Evolutionary conservation across 2,797 vertebrate species (phyloP), one percentile per base, ranked within the genome.

Genomic region (Clarias pachynema): DNA sequence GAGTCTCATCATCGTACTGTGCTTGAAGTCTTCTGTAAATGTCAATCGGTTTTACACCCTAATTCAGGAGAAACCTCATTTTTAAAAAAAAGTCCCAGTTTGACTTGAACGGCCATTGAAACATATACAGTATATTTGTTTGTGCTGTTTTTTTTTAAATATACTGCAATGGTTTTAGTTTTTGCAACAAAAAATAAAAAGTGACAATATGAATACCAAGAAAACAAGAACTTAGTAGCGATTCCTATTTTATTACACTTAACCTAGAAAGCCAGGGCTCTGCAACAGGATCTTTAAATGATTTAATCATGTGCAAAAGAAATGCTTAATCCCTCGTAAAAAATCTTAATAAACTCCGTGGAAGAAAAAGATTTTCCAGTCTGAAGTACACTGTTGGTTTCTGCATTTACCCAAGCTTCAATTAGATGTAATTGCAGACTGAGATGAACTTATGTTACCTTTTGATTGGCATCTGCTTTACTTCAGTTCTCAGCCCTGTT

Each of bases 381-480:
- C 82, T 24, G 24, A 8, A 37, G 20, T 2, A 0, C 34, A 69
- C 24, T 66, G 20, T 59, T 0, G 15, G 22, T 53, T 22, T 56
- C 14, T 20, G 40, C 62, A 15, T 26, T 53, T 22, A 65, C 72
- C 18, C 8, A 73, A 44, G 0, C 29, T 56, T 3, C n/a, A 65
- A 37, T 60, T 57, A 69, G n/a, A 5, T 18, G 2, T 29, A 31
- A 77, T 12, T 31, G 9, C 57, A 73, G 74, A 24, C 68, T 1
- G 56, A 80, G 26, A 84, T 72, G 74, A 77, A 77, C 74, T 34
- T 20, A 57, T 57, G 53, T 78, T 15, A 78, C 75, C 20, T 60
- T 49, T 72, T 44, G 77, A 70, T 49, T 24, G 57, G 24, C 65
- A 60, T 26, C 14, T 5, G 29, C 29, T 79, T 29, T 3, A 40